Base-by-base conservation (phyloP, 35 echinoderm and acorn worm species). In the Lytechinus pictus region DNA sequence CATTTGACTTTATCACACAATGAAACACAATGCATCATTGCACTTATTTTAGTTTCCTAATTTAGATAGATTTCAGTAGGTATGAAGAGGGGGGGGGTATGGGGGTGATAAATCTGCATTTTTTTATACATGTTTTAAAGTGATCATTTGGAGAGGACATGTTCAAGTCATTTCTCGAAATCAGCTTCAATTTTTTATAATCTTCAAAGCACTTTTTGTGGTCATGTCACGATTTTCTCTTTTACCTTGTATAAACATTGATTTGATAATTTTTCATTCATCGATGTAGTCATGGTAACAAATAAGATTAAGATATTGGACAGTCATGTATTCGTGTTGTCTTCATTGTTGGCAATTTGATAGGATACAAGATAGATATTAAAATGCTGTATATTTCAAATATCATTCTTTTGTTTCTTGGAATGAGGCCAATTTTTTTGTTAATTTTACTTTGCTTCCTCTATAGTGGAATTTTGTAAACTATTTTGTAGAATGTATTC, bases 221-320 rank as follows among this genome's bases (percentile, higher is more conserved):
- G 66, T 79, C 66, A 79, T 79, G 21, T 79, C n/a, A 79, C n/a
- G 66, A 24, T 24, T 24, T n/a, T 79, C 66, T 52, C 52, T 93
- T 93, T 93, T 93, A 93, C 92, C 55, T 16, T 93, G 92, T 93
- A 93, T 24, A 55, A 79, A 79, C 27, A 57, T 53, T 93, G 54
- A 93, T 93, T 93, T 93, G 92, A 55, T 93, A 93, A 93, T 90
- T 90, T 90, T 90, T 10, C 88, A 90, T 44, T 90, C 88, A 90
- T 79, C 66, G 66, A 79, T 79, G 66, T 79, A 79, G 66, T 79
- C 19, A 79, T 79, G 12, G 57, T 58, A 58, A 14, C 4, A 79
- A 79, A 79, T 79, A 24, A 19, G 66, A 90, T 9, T 90, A 54
- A 90, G 52, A 90, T 90, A 90, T 90, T 90, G 88, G 88, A 90